These are phyloP conservation scores for Agonopterix subpropinquella DNA, from an alignment of 2,888 invertebrate species.

Conservation along the genomic window DNA sequence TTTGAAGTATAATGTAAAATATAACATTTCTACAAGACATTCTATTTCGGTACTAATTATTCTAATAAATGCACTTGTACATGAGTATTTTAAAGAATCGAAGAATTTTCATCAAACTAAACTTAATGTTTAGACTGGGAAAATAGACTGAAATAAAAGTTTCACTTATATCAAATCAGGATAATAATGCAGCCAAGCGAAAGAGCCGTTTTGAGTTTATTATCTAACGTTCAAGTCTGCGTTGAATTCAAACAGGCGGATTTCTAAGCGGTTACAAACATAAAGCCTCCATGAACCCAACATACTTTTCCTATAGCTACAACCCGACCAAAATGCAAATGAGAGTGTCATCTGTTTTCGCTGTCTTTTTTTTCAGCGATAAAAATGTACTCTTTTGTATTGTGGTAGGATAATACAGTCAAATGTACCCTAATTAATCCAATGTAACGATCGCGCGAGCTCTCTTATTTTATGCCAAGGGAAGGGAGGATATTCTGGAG, in stretches of 20 bases:
- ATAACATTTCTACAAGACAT: no score
- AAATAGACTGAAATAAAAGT: conserved; percentile 21
- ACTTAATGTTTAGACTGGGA: conserved; percentile 45
- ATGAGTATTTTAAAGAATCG: conserved; percentile 40
- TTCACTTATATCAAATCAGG: conserved; percentile 14
- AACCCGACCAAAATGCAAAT: conserved; percentile 19
- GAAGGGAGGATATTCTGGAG: conserved; percentile 77
- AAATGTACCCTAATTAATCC: conserved; percentile 65
- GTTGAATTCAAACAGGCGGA: conserved; percentile 65
- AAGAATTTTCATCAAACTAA: conserved; percentile 48
- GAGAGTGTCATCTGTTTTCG: neutral
- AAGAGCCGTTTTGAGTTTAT: conserved; percentile 33
- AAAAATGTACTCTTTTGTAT: conserved; percentile 1
- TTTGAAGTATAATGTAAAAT: neutral
- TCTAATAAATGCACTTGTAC: conserved; percentile 43
- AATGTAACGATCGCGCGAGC: conserved; percentile 79
- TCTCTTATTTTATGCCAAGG: conserved; percentile 87
- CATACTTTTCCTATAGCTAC: conserved; percentile 41
- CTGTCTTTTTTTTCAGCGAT: neutral
- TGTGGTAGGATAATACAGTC: conserved; percentile 1
- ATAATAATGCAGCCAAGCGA: conserved; percentile 36
- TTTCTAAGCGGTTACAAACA: conserved; percentile 16
- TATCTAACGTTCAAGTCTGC: conserved; percentile 39
- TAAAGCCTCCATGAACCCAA: conserved; percentile 58
- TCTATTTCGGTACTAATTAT: neutral